Percentiles rank a stretch among this genome's conserved stretches.
Conservation (phyloP, 92 coral and sea anemone genomes). For the Phymanthus crucifer region DNA sequence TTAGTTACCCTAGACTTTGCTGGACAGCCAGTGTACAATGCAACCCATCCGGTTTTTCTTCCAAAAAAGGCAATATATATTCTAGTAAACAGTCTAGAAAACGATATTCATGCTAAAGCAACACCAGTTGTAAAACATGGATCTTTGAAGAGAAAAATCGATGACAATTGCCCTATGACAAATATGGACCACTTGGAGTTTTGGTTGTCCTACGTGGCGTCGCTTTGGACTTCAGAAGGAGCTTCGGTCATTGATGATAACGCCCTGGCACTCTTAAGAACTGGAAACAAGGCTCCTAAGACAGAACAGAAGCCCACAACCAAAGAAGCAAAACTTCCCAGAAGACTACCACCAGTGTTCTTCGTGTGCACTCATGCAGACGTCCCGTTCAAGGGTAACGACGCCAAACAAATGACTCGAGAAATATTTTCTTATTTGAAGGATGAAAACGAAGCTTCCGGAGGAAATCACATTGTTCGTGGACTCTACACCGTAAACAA, state of each 20-base stretch:
- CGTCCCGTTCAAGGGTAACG: constrained; percentile 20
- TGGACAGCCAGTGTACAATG: constrained; percentile 72
- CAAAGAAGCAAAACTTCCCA: not conserved
- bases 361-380: constrained; percentile 67
- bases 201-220: constrained; percentile 66
- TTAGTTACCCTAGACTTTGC: constrained; percentile 64
- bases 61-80: constrained; percentile 59
- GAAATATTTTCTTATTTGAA: constrained; percentile 20
- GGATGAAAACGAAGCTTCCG: constrained; percentile 6
- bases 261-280: not conserved
- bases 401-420: constrained; percentile 23
- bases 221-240: constrained; percentile 3
- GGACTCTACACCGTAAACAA: constrained; percentile 53
- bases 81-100: constrained; percentile 55
- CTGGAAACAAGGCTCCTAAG: not conserved
- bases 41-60: constrained; percentile 70
- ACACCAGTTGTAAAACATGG: constrained; percentile 47
- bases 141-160: constrained; percentile 17
- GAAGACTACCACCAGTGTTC: constrained; percentile 12
- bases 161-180: constrained; percentile 35
- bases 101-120: constrained; percentile 43
- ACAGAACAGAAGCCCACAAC: not conserved
- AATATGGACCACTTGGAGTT: constrained; percentile 58
- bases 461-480: constrained; percentile 15
- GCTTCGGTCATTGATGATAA: not conserved